Evolutionary conservation across 2,888 invertebrate species (phyloP).

Genomic region (Drosophila barbarae): DNA sequence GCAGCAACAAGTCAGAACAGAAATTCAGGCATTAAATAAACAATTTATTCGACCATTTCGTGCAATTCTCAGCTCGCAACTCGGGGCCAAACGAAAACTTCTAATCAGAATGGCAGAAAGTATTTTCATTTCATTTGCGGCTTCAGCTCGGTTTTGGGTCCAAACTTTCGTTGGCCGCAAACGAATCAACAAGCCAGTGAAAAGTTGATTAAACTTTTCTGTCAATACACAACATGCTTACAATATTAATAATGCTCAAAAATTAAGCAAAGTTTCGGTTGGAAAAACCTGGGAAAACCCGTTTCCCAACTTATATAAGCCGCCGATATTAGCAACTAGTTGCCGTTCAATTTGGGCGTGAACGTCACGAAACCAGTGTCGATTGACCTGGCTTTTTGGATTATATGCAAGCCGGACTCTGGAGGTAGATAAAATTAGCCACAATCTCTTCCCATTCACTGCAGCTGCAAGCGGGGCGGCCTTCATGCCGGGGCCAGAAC

Average conservation of each 20-base stretch:
- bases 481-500: slow-evolving; percentile 18
- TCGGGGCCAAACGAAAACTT: slow-evolving; percentile 21
- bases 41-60: slow-evolving; percentile 39
- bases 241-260: slow-evolving; percentile 18
- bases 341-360: slow-evolving; percentile 31
- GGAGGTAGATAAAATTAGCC: slow-evolving; percentile 28
- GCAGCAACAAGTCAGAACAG: slow-evolving; percentile 27
- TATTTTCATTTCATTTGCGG: slow-evolving; percentile 32
- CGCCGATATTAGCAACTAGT: slow-evolving; percentile 14
- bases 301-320: slow-evolving; percentile 25
- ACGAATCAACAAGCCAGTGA: slow-evolving; percentile 14
- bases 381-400: neutral
- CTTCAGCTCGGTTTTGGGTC: slow-evolving; percentile 9
- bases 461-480: slow-evolving; percentile 23
- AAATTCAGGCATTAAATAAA: slow-evolving; percentile 31
- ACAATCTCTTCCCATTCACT: slow-evolving; percentile 23
- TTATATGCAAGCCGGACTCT: neutral
- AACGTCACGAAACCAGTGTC: slow-evolving; percentile 31
- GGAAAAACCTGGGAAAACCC: slow-evolving; percentile 7
- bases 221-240: slow-evolving; percentile 9
- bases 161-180: slow-evolving; percentile 25
- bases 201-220: slow-evolving; percentile 30
- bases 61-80: slow-evolving; percentile 23
- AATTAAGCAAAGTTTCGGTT: slow-evolving; percentile 9
- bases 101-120: slow-evolving; percentile 34